A percentile compares a stretch with the other conserved stretches of the same genome.
Evolutionary conservation across 2,888 invertebrate genomes (phyloP).

Genomic region (Dendrolimus houi): DNA sequence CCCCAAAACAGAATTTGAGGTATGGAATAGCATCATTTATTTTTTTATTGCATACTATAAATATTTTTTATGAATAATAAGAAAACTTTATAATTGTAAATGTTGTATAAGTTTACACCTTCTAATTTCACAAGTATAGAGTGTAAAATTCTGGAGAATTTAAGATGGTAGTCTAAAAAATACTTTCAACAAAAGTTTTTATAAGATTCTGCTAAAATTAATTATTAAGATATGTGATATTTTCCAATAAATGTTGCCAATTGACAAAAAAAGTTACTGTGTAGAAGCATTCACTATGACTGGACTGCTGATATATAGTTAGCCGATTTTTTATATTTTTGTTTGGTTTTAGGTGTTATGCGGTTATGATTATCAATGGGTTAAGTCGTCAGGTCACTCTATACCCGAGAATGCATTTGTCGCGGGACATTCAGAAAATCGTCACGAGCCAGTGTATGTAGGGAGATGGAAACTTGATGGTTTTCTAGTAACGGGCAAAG

Average conservation of each 20-base stretch:
- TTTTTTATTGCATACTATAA: constrained; percentile 3
- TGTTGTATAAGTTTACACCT: background rate
- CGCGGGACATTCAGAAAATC: constrained; percentile 70
- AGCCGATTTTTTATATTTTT: background rate
- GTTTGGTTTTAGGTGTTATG: constrained; percentile 35
- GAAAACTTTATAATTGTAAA: too few species aligned
- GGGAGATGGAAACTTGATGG: constrained; percentile 82
- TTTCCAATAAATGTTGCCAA: too few species aligned
- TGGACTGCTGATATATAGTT: too few species aligned
- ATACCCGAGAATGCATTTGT: constrained; percentile 81
- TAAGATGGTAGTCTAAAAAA: too few species aligned
- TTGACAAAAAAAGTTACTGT: too few species aligned
- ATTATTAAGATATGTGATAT: too few species aligned
- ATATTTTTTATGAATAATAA: too few species aligned
- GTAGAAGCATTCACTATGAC: too few species aligned
- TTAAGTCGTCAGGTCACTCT: constrained; percentile 66
- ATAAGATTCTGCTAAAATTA: too few species aligned
- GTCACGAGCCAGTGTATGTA: constrained; percentile 74
- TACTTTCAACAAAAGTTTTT: too few species aligned
- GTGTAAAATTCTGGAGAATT: too few species aligned
- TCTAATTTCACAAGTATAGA: too few species aligned
- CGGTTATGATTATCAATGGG: constrained; percentile 55
- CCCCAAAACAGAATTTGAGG: constrained; percentile 81
- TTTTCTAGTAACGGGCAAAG: constrained; percentile 84
- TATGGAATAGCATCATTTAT: constrained; percentile 19